These are phyloP conservation scores for Sebastes nivosus DNA, from an alignment of 2,797 vertebrate species.

Conservation along the genomic window DNA sequence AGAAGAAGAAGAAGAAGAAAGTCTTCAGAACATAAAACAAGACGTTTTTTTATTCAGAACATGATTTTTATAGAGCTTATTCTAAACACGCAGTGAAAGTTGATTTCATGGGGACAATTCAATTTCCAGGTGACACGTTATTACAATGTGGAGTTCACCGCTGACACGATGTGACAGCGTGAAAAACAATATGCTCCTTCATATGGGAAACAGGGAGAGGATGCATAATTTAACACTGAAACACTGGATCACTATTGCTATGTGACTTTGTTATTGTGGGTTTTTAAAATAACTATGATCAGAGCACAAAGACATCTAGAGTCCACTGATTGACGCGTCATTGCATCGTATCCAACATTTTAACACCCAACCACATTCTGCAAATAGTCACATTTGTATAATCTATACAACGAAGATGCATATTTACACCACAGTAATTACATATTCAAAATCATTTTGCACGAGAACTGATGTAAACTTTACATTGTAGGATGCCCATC, in stretches of 20 bases:
- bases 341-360: conserved; percentile 14
- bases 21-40: neutral
- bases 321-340: conserved; percentile 1
- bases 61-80: conserved; percentile 58
- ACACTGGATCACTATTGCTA: conserved; percentile 57
- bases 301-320: conserved; percentile 45
- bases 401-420: conserved; percentile 52
- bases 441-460: conserved; percentile 55
- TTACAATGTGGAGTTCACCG: conserved; percentile 49
- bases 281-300: conserved; percentile 30
- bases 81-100: conserved; percentile 43
- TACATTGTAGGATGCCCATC: conserved; percentile 33
- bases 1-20: neutral
- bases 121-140: conserved; percentile 52
- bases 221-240: conserved; percentile 53
- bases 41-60: conserved; percentile 43
- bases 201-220: conserved; percentile 31
- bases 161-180: conserved; percentile 45
- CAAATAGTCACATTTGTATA: conserved; percentile 36
- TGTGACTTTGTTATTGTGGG: conserved; percentile 34
- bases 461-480: conserved; percentile 59
- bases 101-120: conserved; percentile 40
- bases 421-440: conserved; percentile 71
- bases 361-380: conserved; percentile 54
- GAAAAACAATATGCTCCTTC: conserved; percentile 39